Evolutionary conservation across 2,797 vertebrate species (phyloP).

Genomic region (Chanos chanos): DNA sequence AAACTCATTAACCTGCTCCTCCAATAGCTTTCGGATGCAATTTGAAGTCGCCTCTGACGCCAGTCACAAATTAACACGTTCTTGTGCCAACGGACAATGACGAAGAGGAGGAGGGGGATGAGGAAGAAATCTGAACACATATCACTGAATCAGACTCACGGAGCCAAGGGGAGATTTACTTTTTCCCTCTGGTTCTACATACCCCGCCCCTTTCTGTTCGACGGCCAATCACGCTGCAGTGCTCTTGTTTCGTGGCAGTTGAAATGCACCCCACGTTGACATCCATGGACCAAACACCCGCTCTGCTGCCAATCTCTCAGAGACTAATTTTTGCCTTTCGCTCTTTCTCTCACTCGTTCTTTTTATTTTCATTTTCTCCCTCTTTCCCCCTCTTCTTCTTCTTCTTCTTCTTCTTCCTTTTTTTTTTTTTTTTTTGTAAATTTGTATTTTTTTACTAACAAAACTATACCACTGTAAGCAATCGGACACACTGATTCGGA

Average conservation of each 20-base stretch:
- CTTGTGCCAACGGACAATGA: constrained; percentile 3
- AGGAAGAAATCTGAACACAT: neutral
- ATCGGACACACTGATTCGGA: neutral
- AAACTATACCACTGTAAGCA: constrained; percentile 33
- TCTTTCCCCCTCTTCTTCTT: constrained; percentile 25
- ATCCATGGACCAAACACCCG: constrained; percentile 16
- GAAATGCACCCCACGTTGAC: neutral
- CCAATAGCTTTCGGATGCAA: neutral
- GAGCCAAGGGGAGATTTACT: neutral
- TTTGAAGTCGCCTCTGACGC: too few relatives aligned
- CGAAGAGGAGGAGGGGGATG: neutral
- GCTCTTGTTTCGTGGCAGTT: neutral
- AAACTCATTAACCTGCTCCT: constrained; percentile 2
- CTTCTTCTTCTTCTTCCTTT: neutral
- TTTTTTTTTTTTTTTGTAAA: constrained; percentile 33
- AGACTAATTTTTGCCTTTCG: constrained; percentile 32
- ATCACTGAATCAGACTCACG: neutral
- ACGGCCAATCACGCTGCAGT: neutral
- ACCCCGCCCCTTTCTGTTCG: neutral
- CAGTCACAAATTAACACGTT: neutral
- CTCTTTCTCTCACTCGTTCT: neutral
- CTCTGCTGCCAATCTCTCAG: constrained; percentile 8
- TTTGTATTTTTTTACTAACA: constrained; percentile 43
- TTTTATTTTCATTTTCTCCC: neutral
- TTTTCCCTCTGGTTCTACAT: neutral